Evolutionary conservation across 2,888 invertebrate genomes (phyloP).

Genomic region (Ormyrus rosae): DNA sequence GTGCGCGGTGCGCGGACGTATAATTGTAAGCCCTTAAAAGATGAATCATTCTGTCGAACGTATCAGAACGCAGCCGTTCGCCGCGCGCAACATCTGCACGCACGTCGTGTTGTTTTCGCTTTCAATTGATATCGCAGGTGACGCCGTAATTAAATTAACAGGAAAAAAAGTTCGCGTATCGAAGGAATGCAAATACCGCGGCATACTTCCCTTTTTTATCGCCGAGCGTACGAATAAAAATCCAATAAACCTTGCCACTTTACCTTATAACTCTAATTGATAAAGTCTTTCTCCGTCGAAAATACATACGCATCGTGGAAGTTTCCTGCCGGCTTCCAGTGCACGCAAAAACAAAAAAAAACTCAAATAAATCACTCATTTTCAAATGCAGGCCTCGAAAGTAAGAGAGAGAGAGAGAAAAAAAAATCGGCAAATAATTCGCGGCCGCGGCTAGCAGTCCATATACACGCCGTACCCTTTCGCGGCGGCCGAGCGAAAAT

Average conservation of each 20-base stretch:
- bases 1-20: background rate
- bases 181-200: slow-evolving; percentile 33
- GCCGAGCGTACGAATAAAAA: slow-evolving; percentile 1
- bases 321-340: background rate
- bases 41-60: slow-evolving; percentile 18
- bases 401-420: background rate
- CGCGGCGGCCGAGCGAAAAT: slow-evolving; percentile 20
- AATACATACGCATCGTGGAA: background rate
- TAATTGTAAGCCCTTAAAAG: slow-evolving; percentile 31
- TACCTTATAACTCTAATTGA: background rate
- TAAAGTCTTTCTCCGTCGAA: background rate
- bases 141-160: slow-evolving; percentile 52
- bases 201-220: background rate
- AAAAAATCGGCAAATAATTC: slow-evolving; percentile 2
- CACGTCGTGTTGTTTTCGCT: slow-evolving; percentile 42
- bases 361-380: slow-evolving; percentile 30
- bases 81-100: slow-evolving; percentile 40
- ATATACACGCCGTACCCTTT: background rate
- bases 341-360: background rate
- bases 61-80: slow-evolving; percentile 3
- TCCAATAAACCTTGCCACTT: background rate
- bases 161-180: slow-evolving; percentile 54
- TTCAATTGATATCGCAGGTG: slow-evolving; percentile 49
- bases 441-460: background rate
- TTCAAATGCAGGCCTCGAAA: background rate